Conservation (phyloP, 1,140 invertebrate species). For the Eriocheir sinensis region DNA sequence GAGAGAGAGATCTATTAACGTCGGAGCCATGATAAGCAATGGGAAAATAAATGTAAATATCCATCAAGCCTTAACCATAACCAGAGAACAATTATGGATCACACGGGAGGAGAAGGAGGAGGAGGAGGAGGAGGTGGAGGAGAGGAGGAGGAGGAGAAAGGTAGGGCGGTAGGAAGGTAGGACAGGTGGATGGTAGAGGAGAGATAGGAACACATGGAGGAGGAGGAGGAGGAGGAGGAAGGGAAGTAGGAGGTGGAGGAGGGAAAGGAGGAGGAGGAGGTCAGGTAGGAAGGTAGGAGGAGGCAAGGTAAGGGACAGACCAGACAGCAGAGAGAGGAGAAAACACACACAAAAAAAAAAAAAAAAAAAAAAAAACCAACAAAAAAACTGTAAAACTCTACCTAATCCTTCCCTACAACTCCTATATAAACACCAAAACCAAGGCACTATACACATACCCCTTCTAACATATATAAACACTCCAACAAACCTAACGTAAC, state of each 20-base stretch:
- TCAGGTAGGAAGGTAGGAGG: background rate
- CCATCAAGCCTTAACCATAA: slow-evolving; percentile 72
- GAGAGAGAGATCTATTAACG: slow-evolving; percentile 26
- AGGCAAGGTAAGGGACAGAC: background rate
- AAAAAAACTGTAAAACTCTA: too few relatives aligned
- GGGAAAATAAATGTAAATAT: slow-evolving; percentile 71
- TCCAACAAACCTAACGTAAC: too few relatives aligned
- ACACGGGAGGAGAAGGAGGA: background rate
- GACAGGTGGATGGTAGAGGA: background rate
- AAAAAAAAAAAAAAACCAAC: too few relatives aligned
- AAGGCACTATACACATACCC: too few relatives aligned
- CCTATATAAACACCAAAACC: too few relatives aligned
- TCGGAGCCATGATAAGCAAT: slow-evolving; percentile 50
- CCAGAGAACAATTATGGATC: slow-evolving; percentile 71
- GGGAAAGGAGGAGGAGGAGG: background rate
- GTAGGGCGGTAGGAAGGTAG: background rate
- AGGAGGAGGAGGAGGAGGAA: background rate
- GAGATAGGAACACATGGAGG: background rate
- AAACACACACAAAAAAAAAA: background rate
- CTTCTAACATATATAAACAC: too few relatives aligned
- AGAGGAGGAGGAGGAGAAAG: background rate
- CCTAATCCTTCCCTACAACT: too few relatives aligned
- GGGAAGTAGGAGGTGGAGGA: background rate
- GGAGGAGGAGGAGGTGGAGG: background rate
- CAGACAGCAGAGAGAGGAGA: background rate